Evolutionary conservation across 2,797 vertebrate genomes (phyloP).

Genomic region (Geotrypetes seraphini): DNA sequence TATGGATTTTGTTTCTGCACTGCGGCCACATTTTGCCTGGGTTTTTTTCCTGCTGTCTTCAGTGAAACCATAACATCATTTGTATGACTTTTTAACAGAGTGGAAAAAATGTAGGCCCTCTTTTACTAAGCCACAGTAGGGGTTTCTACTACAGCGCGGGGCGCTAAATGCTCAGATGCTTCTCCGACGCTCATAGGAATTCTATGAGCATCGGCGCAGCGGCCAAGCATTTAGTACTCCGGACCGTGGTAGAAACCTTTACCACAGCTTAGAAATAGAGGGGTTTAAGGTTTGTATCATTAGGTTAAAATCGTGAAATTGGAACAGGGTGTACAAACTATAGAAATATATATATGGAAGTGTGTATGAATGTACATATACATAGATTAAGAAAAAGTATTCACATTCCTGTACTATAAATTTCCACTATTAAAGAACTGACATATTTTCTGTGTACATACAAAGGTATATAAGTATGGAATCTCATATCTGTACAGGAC

Average conservation of each 20-base stretch:
- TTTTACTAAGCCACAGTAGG: too few species aligned
- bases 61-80: constrained; percentile 50
- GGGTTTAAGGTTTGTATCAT: too few species aligned
- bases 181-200: too few species aligned
- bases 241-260: too few species aligned
- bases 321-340: constrained; percentile 51
- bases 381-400: constrained; percentile 60
- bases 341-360: constrained; percentile 23
- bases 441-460: constrained; percentile 60
- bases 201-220: too few species aligned
- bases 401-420: constrained; percentile 62
- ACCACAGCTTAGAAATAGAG: too few species aligned
- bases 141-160: too few species aligned
- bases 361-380: constrained; percentile 62
- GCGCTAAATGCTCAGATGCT: too few species aligned
- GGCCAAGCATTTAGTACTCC: too few species aligned
- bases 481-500: constrained; percentile 56
- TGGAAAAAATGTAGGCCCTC: constrained; percentile 46
- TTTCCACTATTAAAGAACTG: constrained; percentile 44
- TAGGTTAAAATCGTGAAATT: constrained; percentile 45
- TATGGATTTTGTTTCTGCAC: too few species aligned
- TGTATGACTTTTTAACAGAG: constrained; percentile 55
- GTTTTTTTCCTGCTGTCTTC: too few species aligned
- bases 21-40: too few species aligned
- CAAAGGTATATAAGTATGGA: constrained; percentile 41